Conservation (phyloP, 2,797 vertebrate genomes). For the Halcyon leucocephala region DNA sequence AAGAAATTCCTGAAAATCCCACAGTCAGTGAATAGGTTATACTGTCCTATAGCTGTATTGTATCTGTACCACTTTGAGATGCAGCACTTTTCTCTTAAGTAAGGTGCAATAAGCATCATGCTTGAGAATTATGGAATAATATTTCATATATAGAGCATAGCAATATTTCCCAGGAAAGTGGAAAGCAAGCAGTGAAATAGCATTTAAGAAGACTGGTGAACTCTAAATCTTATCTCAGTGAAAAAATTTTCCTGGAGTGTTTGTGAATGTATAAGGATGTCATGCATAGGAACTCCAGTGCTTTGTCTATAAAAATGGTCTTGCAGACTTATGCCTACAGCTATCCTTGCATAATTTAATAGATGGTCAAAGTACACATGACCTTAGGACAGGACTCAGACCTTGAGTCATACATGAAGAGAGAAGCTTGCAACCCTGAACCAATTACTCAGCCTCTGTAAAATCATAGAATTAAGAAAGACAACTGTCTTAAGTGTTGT, state of each 20-base stretch:
- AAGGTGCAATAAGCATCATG: neutral
- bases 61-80: neutral
- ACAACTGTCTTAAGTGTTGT: neutral
- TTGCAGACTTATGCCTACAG: neutral
- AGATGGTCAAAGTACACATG: neutral
- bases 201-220: neutral
- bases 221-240: neutral
- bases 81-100: neutral
- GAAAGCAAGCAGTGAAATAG: neutral
- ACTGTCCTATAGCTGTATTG: conserved; percentile 39
- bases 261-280: neutral
- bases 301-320: neutral
- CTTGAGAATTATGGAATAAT: neutral
- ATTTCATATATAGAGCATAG: neutral
- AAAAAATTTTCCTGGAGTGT: neutral
- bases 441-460: neutral
- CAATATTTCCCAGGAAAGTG: neutral
- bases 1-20: conserved; percentile 57
- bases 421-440: neutral
- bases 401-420: neutral
- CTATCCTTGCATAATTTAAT: neutral
- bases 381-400: neutral
- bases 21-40: conserved; percentile 58
- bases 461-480: neutral
- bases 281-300: neutral